Conservation (phyloP, 2,113 vertebrate genomes). For the Mesocricetus auratus region DNA sequence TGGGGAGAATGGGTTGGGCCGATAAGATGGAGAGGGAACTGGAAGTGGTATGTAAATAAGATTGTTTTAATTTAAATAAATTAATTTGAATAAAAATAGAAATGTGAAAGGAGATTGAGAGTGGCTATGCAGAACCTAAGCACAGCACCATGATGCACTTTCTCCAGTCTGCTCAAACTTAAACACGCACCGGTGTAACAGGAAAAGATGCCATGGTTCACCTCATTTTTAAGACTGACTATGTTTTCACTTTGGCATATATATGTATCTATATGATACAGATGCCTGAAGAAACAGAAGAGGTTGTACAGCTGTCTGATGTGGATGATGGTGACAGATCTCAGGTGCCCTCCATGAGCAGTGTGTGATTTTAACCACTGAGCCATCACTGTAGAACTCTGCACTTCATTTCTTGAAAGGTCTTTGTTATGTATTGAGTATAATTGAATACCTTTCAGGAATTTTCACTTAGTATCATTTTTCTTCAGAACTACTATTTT, state of each 20-base stretch:
- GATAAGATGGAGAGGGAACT: no score
- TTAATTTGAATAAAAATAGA: background rate
- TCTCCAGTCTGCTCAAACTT: accelerated
- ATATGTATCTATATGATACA: background rate
- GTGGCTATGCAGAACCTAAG: background rate
- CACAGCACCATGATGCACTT: accelerated
- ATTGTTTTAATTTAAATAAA: no score
- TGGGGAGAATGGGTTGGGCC: no score
- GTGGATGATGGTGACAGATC: background rate
- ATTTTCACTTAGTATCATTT: background rate
- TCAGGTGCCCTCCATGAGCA: background rate
- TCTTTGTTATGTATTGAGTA: background rate
- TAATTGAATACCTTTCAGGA: background rate
- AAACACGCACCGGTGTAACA: background rate
- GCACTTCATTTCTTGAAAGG: background rate
- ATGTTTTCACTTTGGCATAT: background rate
- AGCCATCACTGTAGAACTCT: background rate
- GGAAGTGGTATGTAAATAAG: no score
- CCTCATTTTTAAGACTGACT: background rate
- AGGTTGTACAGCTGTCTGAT: no score
- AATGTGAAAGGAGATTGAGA: background rate
- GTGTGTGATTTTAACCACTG: background rate
- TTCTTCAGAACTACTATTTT: background rate
- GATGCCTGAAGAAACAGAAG: no score
- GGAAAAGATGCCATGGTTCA: background rate